Conservation (phyloP, 2,888 invertebrate species). For the Conus canariensis region DNA sequence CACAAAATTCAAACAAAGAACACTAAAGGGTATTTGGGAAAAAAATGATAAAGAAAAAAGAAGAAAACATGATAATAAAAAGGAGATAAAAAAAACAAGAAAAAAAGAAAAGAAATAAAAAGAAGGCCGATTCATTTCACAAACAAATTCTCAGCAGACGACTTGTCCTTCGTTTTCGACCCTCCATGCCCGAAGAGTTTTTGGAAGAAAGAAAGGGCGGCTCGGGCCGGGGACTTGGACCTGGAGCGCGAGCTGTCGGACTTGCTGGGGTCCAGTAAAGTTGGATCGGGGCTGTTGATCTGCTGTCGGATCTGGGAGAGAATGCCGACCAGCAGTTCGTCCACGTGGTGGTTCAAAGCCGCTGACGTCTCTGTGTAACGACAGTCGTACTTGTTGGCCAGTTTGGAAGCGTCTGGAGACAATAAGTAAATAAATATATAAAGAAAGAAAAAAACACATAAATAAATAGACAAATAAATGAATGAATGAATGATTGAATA, state of each 20-base stretch:
- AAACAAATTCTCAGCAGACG: constrained; percentile 44
- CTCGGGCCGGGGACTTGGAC: constrained; percentile 46
- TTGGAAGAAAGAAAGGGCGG: constrained; percentile 50
- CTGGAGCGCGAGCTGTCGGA: constrained; percentile 40
- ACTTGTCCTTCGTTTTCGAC: constrained; percentile 41
- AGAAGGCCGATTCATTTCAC: too few species aligned
- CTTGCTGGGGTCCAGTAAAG: constrained; percentile 35
- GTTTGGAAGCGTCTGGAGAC: constrained; percentile 61
- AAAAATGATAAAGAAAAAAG: not conserved
- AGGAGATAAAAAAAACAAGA: not conserved
- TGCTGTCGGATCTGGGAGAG: constrained; percentile 93
- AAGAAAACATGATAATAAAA: not conserved
- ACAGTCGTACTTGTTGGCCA: constrained; percentile 83
- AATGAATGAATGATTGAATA: too few species aligned
- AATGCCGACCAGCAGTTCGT: constrained; percentile 94
- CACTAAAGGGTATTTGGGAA: not conserved
- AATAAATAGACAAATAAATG: too few species aligned
- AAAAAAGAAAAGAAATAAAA: not conserved
- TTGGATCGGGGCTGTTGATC: constrained; percentile 44
- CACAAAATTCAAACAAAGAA: not conserved
- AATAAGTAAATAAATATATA: not conserved
- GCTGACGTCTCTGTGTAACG: constrained; percentile 97
- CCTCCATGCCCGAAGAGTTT: constrained; percentile 45
- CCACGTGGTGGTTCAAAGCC: constrained; percentile 97
- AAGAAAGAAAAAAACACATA: not conserved